Evolutionary conservation across 2,113 vertebrate genomes (phyloP), one percentile per base, ranked within the genome.

Genomic region (Gasterosteus nipponicus): DNA sequence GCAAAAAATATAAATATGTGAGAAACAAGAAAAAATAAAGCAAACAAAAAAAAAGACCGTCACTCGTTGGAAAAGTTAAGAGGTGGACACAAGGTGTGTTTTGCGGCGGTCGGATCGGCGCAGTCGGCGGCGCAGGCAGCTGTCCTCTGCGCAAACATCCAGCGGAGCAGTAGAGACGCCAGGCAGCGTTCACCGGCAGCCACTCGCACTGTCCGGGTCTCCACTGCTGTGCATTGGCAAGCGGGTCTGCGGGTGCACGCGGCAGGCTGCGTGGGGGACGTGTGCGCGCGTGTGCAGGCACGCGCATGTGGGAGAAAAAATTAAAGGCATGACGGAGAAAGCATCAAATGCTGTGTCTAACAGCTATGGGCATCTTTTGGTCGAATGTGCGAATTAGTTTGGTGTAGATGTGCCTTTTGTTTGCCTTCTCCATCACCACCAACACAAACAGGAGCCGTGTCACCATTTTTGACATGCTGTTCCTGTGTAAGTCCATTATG

Each of bases 131-230:
- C 12, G 61, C 5, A 66, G 74, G 71, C 49, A 47, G 73, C 58
- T 53, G 62, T 86, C 80, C 82, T 82, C 63, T 90, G 89, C 89
- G 86, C 83, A 87, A 84, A 87, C 76, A 84, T 90, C 87, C 88
- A 85, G 72, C 22, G 61, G 83, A 82, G 76, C 64, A 53, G 44
- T 35, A 7, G 58, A 57, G 73, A 71, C 60, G 62, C 72, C 26
- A 65, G 16, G 56, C 63, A 57, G 69, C 62, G 70, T 77, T 63
- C 75, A 49, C 62, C 47, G 56, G 59, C 73, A 75, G 59, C 57
- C 66, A 38, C 73, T 60, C 73, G 41, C 69, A 76, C 80, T 73
- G 86, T 76, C 85, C 54, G 41, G 41, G 41, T 10, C 41, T 42
- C 41, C 41, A 42, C 10, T 62, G 83, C 75, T 42, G 77, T 10